Percentiles rank a stretch among this genome's conserved stretches.
Evolutionary conservation across 2,888 invertebrate species (phyloP).

Genomic region (Eristalis pertinax): DNA sequence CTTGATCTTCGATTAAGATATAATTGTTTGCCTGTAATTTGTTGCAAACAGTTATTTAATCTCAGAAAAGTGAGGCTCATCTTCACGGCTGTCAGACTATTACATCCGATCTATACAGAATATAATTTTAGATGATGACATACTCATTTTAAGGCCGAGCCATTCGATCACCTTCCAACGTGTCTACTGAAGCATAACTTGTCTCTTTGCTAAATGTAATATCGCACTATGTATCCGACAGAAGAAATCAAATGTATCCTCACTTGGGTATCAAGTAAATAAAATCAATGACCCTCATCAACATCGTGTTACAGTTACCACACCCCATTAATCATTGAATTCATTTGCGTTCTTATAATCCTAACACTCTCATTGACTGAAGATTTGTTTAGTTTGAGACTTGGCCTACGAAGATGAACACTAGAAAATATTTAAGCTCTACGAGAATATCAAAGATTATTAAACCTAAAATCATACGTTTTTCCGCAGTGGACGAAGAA

Average conservation of each 20-base stretch:
- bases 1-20: too few relatives aligned
- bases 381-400: slow-evolving; percentile 43
- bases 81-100: background rate
- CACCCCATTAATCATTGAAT: slow-evolving; percentile 33
- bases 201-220: slow-evolving; percentile 42
- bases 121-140: slow-evolving; percentile 49
- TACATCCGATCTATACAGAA: background rate
- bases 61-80: background rate
- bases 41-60: background rate
- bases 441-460: slow-evolving; percentile 27
- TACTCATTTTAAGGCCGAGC: slow-evolving; percentile 14
- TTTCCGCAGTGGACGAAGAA: slow-evolving; percentile 80
- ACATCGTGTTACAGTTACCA: slow-evolving; percentile 17
- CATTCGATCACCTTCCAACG: slow-evolving; percentile 19
- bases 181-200: slow-evolving; percentile 45
- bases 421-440: slow-evolving; percentile 36
- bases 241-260: slow-evolving; percentile 11
- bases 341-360: slow-evolving; percentile 32
- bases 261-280: slow-evolving; percentile 30
- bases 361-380: slow-evolving; percentile 36
- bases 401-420: slow-evolving; percentile 51
- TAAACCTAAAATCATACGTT: slow-evolving; percentile 33
- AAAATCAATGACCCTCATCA: slow-evolving; percentile 66
- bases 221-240: slow-evolving; percentile 25
- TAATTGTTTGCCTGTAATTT: background rate